phyloP scores from a whole-genome alignment of 2,888 invertebrate genomes.

The Drosophila borborema region DNA sequence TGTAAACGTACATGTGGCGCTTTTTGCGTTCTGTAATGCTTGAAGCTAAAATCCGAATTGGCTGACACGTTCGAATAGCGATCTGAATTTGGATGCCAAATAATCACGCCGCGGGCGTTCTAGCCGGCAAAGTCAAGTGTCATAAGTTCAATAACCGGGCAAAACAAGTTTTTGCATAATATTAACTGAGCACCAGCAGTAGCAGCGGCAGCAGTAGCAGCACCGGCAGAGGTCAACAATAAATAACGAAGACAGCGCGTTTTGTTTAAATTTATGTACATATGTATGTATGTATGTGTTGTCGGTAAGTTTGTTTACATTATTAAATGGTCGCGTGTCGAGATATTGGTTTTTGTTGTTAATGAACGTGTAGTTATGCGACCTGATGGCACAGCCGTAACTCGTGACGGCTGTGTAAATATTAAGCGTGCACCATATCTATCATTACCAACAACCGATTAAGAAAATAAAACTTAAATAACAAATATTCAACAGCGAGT shows the following conservation, averaged over 20 bases:
- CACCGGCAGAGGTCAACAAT: slow-evolving; percentile 19
- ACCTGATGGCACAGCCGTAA: slow-evolving; percentile 30
- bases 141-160: slow-evolving; percentile 68
- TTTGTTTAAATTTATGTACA: slow-evolving; percentile 16
- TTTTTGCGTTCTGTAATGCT: slow-evolving; percentile 7
- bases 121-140: slow-evolving; percentile 69
- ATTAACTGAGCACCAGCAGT: slow-evolving; percentile 11
- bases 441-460: slow-evolving; percentile 1
- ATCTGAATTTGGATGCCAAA: slow-evolving; percentile 18
- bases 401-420: slow-evolving; percentile 39
- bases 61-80: slow-evolving; percentile 29
- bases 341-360: not conserved
- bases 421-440: slow-evolving; percentile 34
- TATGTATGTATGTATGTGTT: slow-evolving; percentile 18
- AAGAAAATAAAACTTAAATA: slow-evolving; percentile 6
- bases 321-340: slow-evolving; percentile 4
- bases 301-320: slow-evolving; percentile 34
- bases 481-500: slow-evolving; percentile 13
- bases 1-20: slow-evolving; percentile 54
- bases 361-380: slow-evolving; percentile 6
- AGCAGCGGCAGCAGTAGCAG: not conserved
- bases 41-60: slow-evolving; percentile 19
- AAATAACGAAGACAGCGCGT: slow-evolving; percentile 22
- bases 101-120: slow-evolving; percentile 41
- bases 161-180: slow-evolving; percentile 74